Conservation (phyloP, 2,888 invertebrate genomes). For the Epistrophe grossulariae region DNA sequence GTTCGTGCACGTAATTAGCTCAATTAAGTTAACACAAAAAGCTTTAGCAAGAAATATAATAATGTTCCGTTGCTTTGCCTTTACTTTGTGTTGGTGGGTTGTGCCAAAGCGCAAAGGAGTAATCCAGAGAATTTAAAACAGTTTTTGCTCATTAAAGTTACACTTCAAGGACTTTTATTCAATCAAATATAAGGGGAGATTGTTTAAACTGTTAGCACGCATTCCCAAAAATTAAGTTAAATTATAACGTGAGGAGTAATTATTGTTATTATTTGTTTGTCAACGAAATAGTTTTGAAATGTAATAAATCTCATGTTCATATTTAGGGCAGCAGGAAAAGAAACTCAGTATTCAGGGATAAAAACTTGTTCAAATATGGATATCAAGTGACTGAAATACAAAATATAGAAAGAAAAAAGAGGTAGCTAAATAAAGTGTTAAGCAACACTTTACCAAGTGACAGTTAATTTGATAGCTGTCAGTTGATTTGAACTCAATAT, state of each 20-base stretch:
- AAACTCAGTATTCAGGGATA: neutral
- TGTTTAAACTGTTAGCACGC: conserved; percentile 26
- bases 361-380: neutral
- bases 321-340: neutral
- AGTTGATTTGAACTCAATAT: no score
- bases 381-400: neutral
- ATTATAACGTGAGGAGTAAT: neutral
- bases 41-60: conserved; percentile 40
- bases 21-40: conserved; percentile 72
- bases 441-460: no score
- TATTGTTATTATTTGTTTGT: neutral
- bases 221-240: conserved; percentile 26
- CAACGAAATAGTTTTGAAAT: neutral
- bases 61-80: neutral
- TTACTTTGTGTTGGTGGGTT: neutral
- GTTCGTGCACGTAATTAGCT: conserved; percentile 71
- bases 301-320: neutral
- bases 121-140: conserved; percentile 46
- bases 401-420: no score
- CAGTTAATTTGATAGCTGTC: no score
- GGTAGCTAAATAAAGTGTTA: no score
- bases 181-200: conserved; percentile 37
- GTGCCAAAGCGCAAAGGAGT: conserved; percentile 21
- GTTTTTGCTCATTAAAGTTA: conserved; percentile 55
- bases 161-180: conserved; percentile 60